phyloP scores from a whole-genome alignment of 2,113 vertebrate species.

The Alaudala cheleensis region DNA sequence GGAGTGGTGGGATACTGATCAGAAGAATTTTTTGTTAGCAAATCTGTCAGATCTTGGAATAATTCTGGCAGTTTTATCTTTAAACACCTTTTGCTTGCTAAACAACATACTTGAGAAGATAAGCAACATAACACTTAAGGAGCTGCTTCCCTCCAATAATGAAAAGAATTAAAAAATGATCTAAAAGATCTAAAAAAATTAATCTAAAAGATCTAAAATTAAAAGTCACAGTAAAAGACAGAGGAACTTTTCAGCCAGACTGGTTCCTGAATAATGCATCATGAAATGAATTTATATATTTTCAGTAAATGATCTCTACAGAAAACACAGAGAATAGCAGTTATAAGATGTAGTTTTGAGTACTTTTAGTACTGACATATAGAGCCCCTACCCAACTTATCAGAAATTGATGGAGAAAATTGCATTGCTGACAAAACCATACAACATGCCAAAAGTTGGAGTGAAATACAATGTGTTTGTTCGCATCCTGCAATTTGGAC shows the following conservation, averaged over 20 bases:
- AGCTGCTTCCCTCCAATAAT: not conserved
- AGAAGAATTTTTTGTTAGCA: constrained; percentile 44
- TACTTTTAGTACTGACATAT: not conserved
- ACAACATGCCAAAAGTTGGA: not conserved
- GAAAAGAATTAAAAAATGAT: not conserved
- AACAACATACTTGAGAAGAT: constrained; percentile 38
- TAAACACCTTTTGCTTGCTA: constrained; percentile 31
- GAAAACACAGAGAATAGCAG: not conserved
- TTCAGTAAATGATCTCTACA: not conserved
- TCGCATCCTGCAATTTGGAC: not conserved
- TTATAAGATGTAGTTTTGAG: not conserved
- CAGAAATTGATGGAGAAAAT: not conserved
- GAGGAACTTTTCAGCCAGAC: not conserved
- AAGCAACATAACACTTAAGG: not conserved
- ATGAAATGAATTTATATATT: not conserved
- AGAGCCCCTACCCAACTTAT: not conserved
- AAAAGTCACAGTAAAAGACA: not conserved
- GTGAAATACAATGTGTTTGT: not conserved
- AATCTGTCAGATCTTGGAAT: constrained; percentile 61
- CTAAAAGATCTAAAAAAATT: not conserved
- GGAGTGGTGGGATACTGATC: constrained; percentile 9
- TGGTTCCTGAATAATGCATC: not conserved
- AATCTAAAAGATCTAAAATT: not conserved
- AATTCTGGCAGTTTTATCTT: constrained; percentile 46
- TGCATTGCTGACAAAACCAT: not conserved